Evolutionary conservation across 2,888 invertebrate genomes (phyloP), one percentile per base, ranked within the genome.

Genomic region (Isoperla grammatica): DNA sequence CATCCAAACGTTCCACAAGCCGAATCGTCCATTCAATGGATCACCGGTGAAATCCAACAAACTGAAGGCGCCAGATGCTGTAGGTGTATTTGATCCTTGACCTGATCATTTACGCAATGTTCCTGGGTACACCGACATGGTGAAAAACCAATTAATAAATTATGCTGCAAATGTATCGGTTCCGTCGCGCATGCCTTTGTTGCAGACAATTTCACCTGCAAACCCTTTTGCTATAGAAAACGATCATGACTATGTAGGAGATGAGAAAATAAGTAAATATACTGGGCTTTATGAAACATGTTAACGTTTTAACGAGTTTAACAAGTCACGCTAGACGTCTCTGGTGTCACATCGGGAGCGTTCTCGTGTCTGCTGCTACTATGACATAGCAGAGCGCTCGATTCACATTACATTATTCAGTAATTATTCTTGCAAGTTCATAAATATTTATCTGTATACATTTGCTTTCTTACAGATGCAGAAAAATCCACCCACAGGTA

Each of bases 121-220:
- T 6, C 12, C 48, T 22, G 48, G 48, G 15, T 48, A 48, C 23
- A 48, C 11, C 2, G 48, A 48, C 5, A 6, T 3, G 6, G 60
- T 60, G n/a, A 23, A 37, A 8, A 60, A 60, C 17, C 45, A 13
- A 15, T 45, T 22, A 15, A 45, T 60, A n/a, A 61, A 60, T 45
- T 48, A 48, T 48, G 22, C 48, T 11, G 48, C 48, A 4, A 23
- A 11, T 5, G 2, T 13, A n/a, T 12, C 17, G 39, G 15, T 2
- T 13, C 39, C 61, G 8, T n/a, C n/a, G n/a, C n/a, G n/a, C n/a
- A 62, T 62, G 63, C 63, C 63, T 17, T 35, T 61, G 9, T 19
- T 46, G 35, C 61, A 58, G 15, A 4, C 22, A 29, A 57, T 19
- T 22, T 11, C 22, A 35, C 61, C 58, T 17, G 63, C 61, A 13